Evolutionary conservation across 1,140 invertebrate species (phyloP).

Genomic region (Phymastichus coffea): DNA sequence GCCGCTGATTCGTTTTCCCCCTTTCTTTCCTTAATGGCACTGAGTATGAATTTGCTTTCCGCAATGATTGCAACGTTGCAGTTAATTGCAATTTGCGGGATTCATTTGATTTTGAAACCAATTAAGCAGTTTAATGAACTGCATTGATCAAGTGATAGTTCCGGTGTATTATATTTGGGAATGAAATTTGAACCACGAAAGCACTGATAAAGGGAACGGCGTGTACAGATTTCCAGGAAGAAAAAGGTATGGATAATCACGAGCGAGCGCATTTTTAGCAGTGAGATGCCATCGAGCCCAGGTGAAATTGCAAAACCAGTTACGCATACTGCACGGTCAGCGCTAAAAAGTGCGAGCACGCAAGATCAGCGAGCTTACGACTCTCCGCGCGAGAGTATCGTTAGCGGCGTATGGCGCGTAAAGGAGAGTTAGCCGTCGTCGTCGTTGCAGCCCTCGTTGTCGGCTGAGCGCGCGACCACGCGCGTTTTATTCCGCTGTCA

Average conservation of each 20-base stretch:
- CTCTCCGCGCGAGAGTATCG: background rate
- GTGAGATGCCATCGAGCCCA: no score
- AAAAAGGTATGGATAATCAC: no score
- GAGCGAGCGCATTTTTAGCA: background rate
- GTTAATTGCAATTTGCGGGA: background rate
- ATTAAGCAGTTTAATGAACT: no score
- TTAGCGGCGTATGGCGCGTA: background rate
- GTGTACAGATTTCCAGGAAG: no score
- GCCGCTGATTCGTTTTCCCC: background rate
- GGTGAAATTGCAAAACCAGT: background rate
- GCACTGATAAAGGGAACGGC: no score
- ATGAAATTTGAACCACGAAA: no score
- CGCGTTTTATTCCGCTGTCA: background rate
- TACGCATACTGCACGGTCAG: background rate
- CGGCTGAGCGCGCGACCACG: background rate
- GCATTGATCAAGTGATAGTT: no score
- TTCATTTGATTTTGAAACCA: background rate
- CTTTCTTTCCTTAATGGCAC: background rate
- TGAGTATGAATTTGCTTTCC: background rate
- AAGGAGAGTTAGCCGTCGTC: background rate
- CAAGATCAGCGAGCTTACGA: no score
- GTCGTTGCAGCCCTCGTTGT: constrained; percentile 13
- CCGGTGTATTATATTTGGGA: no score
- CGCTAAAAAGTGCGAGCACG: no score
- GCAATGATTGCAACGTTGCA: background rate